These are phyloP conservation scores for Latrodectus elegans DNA, from an alignment of 2,888 invertebrate species.

Conservation along the genomic window DNA sequence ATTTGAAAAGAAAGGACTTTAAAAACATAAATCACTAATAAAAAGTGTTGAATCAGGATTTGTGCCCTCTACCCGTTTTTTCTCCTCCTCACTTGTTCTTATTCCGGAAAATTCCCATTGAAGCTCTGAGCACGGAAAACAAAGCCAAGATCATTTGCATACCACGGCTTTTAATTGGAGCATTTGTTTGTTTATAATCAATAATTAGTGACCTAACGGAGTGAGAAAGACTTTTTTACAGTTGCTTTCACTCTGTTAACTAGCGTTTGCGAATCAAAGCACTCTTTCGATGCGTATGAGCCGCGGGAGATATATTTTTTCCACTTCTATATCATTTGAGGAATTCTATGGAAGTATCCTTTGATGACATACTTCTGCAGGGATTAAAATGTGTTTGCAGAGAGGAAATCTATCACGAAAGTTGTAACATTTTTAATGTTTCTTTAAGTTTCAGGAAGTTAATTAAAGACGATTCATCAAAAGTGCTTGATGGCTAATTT, in stretches of 20 bases:
- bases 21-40: slow-evolving; percentile 49
- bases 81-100: neutral
- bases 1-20: slow-evolving; percentile 22
- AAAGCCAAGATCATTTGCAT: slow-evolving; percentile 51
- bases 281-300: no score
- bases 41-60: slow-evolving; percentile 46
- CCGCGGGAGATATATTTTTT: neutral
- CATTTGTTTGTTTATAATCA: slow-evolving; percentile 65
- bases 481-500: no score
- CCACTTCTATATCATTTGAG: neutral
- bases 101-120: slow-evolving; percentile 27
- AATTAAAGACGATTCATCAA: no score
- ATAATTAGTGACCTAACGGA: slow-evolving; percentile 62
- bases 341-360: neutral
- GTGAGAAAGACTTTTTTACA: neutral
- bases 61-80: slow-evolving; percentile 12
- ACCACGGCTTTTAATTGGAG: slow-evolving; percentile 53
- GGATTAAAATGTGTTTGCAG: neutral
- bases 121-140: slow-evolving; percentile 34
- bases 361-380: neutral
- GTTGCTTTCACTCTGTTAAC: no score
- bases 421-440: neutral
- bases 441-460: neutral
- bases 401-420: neutral
- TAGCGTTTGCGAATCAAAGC: no score